These are phyloP conservation scores for Lydus trimaculatus DNA, from an alignment of 2,888 invertebrate species.

Conservation along the genomic window DNA sequence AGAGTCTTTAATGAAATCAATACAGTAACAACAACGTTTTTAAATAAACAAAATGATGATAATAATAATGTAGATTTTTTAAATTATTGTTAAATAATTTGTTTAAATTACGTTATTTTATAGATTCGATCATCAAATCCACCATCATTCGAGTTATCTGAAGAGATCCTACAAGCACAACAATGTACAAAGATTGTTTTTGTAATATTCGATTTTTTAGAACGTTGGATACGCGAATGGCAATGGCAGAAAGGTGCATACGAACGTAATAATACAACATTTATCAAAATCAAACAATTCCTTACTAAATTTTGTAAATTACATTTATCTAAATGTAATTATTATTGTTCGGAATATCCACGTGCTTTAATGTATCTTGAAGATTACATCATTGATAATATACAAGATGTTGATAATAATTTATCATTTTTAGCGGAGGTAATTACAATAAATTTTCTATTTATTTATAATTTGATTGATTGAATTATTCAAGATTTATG, in stretches of 20 bases:
- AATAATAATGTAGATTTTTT: not conserved
- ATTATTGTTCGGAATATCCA: conserved; percentile 76
- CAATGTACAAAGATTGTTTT: conserved; percentile 76
- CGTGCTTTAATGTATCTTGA: conserved; percentile 80
- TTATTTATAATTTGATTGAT: not conserved
- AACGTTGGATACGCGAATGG: conserved; percentile 77
- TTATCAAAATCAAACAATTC: conserved; percentile 45
- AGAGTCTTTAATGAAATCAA: conserved; percentile 66
- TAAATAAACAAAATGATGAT: not conserved
- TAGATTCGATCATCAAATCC: not conserved
- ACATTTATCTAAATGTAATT: conserved; percentile 75
- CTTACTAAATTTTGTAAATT: conserved; percentile 67
- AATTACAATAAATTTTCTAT: conserved; percentile 15
- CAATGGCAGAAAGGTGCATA: conserved; percentile 53
- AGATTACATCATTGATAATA: conserved; percentile 70
- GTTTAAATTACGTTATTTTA: conserved; percentile 39
- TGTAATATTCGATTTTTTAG: conserved; percentile 76
- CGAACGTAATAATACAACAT: conserved; percentile 48
- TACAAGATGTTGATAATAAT: conserved; percentile 65
- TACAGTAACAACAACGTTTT: conserved; percentile 61
- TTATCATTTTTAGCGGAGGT: conserved; percentile 69
- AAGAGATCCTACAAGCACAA: not conserved
- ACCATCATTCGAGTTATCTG: not conserved
- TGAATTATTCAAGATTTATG: conserved; percentile 71
- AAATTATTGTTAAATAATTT: conserved; percentile 24